Conservation (phyloP, 1,140 invertebrate species). For the Pseudomyrmex concolor region DNA sequence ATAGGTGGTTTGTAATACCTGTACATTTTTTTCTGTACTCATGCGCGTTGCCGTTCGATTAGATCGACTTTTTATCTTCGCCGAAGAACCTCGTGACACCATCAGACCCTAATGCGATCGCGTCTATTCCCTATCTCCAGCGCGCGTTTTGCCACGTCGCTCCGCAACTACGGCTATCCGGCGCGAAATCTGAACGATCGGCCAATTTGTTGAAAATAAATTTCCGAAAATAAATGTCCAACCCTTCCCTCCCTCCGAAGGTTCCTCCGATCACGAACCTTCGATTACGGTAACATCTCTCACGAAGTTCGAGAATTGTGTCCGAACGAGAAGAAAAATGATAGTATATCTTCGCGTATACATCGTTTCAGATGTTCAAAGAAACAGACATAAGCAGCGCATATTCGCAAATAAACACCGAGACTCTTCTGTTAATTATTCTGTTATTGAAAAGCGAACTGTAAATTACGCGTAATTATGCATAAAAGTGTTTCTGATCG, state of each 20-base stretch:
- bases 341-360: background rate
- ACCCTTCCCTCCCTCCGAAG: background rate
- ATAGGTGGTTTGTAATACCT: background rate
- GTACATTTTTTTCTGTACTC: background rate
- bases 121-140: conserved; percentile 57
- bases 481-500: background rate
- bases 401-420: background rate
- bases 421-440: too few species aligned
- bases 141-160: conserved; percentile 31
- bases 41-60: background rate
- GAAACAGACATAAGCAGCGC: conserved; percentile 12
- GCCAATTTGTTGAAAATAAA: conserved; percentile 62
- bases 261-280: conserved; percentile 49
- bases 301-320: conserved; percentile 21
- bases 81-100: conserved; percentile 5
- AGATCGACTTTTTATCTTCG: conserved; percentile 47
- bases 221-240: conserved; percentile 52
- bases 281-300: conserved; percentile 33
- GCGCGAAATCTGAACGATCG: conserved; percentile 60
- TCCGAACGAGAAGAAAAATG: conserved; percentile 14
- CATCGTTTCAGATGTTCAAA: conserved; percentile 20
- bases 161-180: conserved; percentile 42
- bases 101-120: conserved; percentile 59
- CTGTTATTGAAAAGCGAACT: background rate
- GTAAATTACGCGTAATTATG: conserved; percentile 4